phyloP scores from a whole-genome alignment of 2,113 vertebrate genomes.

The Rhegmatorhina hoffmannsi region DNA sequence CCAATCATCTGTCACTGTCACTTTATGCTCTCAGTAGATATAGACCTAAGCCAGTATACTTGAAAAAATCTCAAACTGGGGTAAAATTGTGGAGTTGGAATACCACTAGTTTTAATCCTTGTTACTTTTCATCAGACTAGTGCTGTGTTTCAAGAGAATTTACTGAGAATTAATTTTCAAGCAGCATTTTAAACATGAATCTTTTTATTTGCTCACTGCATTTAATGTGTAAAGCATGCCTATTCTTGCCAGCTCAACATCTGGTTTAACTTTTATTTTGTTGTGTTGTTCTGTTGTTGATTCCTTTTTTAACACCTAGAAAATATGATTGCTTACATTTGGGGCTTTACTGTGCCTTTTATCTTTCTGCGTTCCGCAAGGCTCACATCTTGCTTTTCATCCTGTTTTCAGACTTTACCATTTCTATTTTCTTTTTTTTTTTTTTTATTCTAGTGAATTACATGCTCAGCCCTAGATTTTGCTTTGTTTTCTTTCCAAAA shows the following conservation, averaged over 20 bases:
- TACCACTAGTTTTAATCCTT: not conserved
- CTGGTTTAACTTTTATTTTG: not conserved
- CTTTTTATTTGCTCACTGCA: not conserved
- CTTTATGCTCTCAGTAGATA: not conserved
- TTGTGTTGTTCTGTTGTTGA: not conserved
- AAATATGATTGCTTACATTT: not conserved
- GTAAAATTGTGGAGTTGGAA: not conserved
- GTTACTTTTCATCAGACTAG: not conserved
- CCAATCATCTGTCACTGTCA: rapidly evolving
- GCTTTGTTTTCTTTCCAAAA: not conserved
- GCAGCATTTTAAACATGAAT: not conserved
- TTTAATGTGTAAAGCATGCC: not conserved
- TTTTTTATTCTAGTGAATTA: not conserved
- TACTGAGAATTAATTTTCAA: not conserved
- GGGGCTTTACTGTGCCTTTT: not conserved
- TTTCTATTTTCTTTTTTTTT: not conserved
- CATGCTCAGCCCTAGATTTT: not conserved
- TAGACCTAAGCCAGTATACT: not conserved
- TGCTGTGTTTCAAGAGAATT: not conserved
- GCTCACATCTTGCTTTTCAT: not conserved
- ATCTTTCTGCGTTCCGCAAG: not conserved
- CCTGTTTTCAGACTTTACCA: not conserved
- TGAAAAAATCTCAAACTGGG: not conserved
- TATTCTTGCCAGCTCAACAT: not conserved
- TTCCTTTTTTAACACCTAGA: not conserved